These are phyloP conservation scores for Ptilonorhynchus violaceus DNA, from an alignment of 2,113 vertebrate species.

Conservation along the genomic window DNA sequence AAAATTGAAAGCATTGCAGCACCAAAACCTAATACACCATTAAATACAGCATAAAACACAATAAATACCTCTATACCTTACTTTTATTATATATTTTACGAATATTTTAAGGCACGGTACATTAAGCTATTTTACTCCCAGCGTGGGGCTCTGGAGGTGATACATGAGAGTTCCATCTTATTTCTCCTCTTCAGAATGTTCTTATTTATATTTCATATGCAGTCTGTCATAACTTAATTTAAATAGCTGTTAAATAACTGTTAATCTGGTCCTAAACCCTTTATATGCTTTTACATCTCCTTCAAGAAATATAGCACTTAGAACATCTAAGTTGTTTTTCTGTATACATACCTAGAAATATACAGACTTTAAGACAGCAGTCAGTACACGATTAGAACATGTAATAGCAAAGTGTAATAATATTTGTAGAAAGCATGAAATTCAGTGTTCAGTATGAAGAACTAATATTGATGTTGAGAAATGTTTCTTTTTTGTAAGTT, in stretches of 20 bases:
- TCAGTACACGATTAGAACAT: background rate
- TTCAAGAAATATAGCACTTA: background rate
- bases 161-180: background rate
- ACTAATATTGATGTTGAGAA: background rate
- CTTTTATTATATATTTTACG: background rate
- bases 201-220: background rate
- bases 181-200: background rate
- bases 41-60: constrained; percentile 25
- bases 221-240: background rate
- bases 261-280: background rate
- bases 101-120: background rate
- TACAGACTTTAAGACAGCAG: background rate
- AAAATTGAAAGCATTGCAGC: background rate
- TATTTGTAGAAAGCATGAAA: background rate
- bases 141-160: background rate
- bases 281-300: background rate
- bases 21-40: background rate
- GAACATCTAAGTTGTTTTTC: background rate
- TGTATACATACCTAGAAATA: background rate
- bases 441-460: background rate
- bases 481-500: background rate
- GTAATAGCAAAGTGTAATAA: background rate
- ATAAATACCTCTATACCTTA: background rate
- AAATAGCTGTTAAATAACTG: background rate
- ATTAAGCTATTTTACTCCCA: background rate